phyloP scores from a whole-genome alignment of 1,140 invertebrate genomes.

The Cotesia glomerata region DNA sequence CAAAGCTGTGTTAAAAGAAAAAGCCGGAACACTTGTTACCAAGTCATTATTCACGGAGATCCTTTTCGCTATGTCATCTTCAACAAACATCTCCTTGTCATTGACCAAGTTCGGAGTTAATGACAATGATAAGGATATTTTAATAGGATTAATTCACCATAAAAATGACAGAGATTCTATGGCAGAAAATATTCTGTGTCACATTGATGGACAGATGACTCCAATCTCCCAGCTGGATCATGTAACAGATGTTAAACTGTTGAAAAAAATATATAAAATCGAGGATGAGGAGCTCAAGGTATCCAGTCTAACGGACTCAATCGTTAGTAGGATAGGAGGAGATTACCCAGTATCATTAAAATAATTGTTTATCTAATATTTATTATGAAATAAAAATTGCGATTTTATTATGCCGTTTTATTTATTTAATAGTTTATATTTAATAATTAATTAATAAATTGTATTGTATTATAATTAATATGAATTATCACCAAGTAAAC shows the following conservation, averaged over 20 bases:
- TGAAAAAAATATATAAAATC: slow-evolving; percentile 69
- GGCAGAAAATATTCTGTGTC: slow-evolving; percentile 48
- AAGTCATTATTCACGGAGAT: slow-evolving; percentile 72
- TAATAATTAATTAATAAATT: not conserved
- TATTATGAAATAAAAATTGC: slow-evolving; percentile 15
- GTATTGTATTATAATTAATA: not conserved
- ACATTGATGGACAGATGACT: slow-evolving; percentile 63
- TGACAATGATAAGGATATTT: slow-evolving; percentile 63
- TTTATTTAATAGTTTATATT: not conserved
- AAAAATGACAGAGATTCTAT: slow-evolving; percentile 48
- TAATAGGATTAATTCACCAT: slow-evolving; percentile 66
- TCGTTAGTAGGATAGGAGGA: slow-evolving; percentile 69
- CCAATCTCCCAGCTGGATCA: slow-evolving; percentile 58
- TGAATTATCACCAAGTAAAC: slow-evolving; percentile 27
- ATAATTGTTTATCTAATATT: slow-evolving; percentile 14
- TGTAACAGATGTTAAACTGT: slow-evolving; percentile 58
- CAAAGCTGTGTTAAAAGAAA: slow-evolving; percentile 67
- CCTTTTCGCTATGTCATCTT: slow-evolving; percentile 72
- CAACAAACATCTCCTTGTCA: slow-evolving; percentile 73
- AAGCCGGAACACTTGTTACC: slow-evolving; percentile 65
- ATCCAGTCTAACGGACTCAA: slow-evolving; percentile 63
- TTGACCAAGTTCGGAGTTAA: slow-evolving; percentile 70
- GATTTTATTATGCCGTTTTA: slow-evolving; percentile 23
- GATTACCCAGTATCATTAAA: slow-evolving; percentile 59
- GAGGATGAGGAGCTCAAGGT: slow-evolving; percentile 56